Conservation (phyloP, 2,113 vertebrate genomes). For the Otis tarda region DNA sequence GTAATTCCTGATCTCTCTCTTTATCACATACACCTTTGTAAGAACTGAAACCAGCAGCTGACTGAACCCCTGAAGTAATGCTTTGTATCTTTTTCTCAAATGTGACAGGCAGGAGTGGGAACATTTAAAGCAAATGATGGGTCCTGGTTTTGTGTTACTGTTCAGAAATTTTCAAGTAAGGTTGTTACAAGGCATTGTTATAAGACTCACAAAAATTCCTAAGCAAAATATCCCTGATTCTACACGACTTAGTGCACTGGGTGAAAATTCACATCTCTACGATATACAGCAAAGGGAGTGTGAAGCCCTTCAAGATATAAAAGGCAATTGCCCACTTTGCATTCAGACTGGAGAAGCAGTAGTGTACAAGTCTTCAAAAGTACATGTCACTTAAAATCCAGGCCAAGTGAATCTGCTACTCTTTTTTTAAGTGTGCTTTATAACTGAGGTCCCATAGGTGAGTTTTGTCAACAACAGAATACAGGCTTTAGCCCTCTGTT, state of each 20-base stretch:
- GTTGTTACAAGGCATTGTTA: not conserved
- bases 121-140: not conserved
- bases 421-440: not conserved
- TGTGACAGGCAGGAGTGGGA: not conserved
- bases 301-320: not conserved
- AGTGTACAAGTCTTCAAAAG: not conserved
- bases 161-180: not conserved
- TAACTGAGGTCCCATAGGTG: not conserved
- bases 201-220: not conserved
- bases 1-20: not conserved
- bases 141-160: not conserved
- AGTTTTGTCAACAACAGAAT: not conserved
- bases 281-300: not conserved
- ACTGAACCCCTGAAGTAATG: not conserved
- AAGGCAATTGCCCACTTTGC: not conserved
- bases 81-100: not conserved
- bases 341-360: not conserved
- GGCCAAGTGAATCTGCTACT: not conserved
- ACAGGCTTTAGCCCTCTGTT: not conserved
- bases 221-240: not conserved
- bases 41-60: not conserved
- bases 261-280: not conserved
- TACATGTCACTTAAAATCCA: not conserved
- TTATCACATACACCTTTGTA: not conserved
- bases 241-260: not conserved